A percentile compares a stretch with the other conserved stretches of the same genome.
Conservation (phyloP, 2,797 vertebrate genomes). For the Manis javanica region DNA sequence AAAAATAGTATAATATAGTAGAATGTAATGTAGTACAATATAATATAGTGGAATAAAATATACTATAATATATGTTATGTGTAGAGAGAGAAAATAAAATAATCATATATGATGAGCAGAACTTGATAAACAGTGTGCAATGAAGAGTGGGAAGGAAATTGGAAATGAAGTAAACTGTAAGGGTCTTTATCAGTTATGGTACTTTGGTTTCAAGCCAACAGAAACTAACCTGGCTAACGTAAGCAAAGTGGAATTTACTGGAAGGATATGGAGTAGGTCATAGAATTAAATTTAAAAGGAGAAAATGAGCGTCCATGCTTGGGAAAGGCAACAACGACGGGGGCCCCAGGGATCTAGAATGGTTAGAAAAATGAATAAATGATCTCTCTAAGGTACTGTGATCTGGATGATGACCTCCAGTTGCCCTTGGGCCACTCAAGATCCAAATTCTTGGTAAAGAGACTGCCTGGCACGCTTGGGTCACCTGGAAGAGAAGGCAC, state of each 20-base stretch:
- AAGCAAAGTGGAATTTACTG: constrained; percentile 42
- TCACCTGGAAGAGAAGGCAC: not conserved
- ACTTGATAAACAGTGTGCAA: not conserved
- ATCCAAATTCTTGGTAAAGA: not conserved
- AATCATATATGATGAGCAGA: not conserved
- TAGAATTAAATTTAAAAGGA: constrained; percentile 18
- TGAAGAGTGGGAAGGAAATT: not conserved
- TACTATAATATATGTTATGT: not conserved
- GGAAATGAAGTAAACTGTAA: not conserved
- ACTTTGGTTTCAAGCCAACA: not conserved
- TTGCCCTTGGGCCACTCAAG: not conserved
- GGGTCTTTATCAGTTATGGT: not conserved
- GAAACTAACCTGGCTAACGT: constrained; percentile 1
- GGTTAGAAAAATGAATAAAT: not conserved
- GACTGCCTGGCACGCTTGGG: not conserved
- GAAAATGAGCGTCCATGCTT: not conserved
- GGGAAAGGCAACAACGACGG: not conserved
- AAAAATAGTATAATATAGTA: not conserved
- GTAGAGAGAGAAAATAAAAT: not conserved
- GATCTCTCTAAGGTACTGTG: not conserved
- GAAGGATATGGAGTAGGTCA: not conserved
- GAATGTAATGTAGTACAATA: not conserved
- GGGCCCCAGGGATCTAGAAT: not conserved
- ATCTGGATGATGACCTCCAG: not conserved
- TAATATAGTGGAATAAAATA: not conserved